Conservation (phyloP, 2,797 vertebrate genomes). For the Myioborus melanocephalus region DNA sequence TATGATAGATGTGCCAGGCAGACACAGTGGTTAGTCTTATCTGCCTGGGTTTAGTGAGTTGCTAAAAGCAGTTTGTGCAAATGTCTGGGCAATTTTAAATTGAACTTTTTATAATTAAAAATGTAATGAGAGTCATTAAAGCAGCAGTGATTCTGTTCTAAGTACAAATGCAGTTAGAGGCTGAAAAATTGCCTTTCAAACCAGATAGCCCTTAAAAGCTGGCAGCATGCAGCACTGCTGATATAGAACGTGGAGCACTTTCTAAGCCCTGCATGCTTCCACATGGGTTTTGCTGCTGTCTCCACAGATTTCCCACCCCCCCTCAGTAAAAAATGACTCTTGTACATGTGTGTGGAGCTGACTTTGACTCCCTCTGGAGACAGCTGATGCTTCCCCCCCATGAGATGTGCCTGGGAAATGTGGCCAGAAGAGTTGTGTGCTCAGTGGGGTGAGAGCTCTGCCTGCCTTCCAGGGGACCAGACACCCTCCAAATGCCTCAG, state of each 20-base stretch:
- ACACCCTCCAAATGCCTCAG: neutral
- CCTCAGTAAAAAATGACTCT: neutral
- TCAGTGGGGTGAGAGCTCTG: neutral
- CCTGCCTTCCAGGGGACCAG: too few species aligned
- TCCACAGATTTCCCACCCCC: neutral
- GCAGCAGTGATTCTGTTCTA: neutral
- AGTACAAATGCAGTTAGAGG: neutral
- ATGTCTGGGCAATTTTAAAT: neutral
- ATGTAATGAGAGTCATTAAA: neutral
- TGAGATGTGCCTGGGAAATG: rapidly evolving
- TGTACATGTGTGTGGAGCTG: neutral
- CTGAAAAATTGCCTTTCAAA: neutral
- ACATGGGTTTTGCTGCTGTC: neutral
- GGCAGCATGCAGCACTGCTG: neutral
- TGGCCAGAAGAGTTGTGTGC: neutral
- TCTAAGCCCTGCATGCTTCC: rapidly evolving
- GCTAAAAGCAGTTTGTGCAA: neutral
- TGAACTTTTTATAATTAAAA: neutral
- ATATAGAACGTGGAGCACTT: neutral
- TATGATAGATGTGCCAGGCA: neutral
- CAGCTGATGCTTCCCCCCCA: rapidly evolving
- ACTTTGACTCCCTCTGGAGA: neutral
- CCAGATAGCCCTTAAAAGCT: neutral
- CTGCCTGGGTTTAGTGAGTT: neutral
- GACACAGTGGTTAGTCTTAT: neutral